Evolutionary conservation across 2,888 invertebrate genomes (phyloP), one percentile per base, ranked within the genome.

Genomic region (Mongoloraphidia duomilia): DNA sequence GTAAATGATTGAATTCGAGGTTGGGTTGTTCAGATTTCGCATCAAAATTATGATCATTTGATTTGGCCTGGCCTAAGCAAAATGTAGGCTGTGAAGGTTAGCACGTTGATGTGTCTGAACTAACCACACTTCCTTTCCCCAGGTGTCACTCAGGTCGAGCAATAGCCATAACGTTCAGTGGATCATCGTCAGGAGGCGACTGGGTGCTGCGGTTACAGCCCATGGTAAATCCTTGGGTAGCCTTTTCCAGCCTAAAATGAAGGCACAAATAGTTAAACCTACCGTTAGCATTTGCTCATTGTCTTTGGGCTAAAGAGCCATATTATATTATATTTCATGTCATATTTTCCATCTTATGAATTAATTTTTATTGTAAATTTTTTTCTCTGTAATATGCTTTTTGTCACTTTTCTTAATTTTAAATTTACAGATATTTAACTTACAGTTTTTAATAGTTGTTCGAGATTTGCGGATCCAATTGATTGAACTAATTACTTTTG

Each of bases 191-290:
- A 46, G 50, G 47, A 50, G 48, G 45, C 48, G 52, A 49, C 50
- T 50, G 53, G 55, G 42, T 54, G 50, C 57, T 52, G 56, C 58
- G 56, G 26, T 26, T 66, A 68, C 69, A 49, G 57, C 61, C 72
- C 71, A 72, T 71, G 72, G 72, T 72, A 72, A 71, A 72, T 71
- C 69, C 70, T 69, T 71, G 70, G 71, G 71, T 67, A 67, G 62
- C 61, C 42, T 43, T 42, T 41, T 41, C 47, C 34, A 12, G 36
- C 13, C 10, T 44, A 44, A 14, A 35, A 37, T 14, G 46, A 37
- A 34, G 37, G 63, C 63, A 63, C 60, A 63, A 59, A 62, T 63
- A 64, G 65, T 65, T 64, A 61, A 65, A 61, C 55, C 58, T 59
- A 56, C 56, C 57, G 57, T 54, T 56, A 53, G 54, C 12, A 46